These are phyloP conservation scores for Thomomys bottae DNA, from an alignment of 2,113 vertebrate species.

Conservation along the genomic window DNA sequence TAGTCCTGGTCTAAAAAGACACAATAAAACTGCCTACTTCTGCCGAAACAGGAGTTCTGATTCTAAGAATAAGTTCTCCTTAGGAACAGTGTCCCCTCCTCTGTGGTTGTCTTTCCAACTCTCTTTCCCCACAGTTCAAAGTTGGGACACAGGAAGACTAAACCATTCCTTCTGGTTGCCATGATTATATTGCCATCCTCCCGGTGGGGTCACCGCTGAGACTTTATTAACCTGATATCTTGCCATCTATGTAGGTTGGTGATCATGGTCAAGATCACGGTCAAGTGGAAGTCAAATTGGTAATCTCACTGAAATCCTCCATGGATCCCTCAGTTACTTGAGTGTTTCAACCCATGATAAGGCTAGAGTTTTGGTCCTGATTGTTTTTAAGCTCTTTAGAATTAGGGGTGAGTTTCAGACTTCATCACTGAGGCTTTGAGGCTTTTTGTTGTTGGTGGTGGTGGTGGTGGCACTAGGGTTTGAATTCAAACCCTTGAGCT, in stretches of 20 bases:
- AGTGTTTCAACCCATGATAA: neutral
- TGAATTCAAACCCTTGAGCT: no score
- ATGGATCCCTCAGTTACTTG: neutral
- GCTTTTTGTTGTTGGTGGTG: no score
- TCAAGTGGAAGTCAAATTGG: neutral
- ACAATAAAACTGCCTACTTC: neutral
- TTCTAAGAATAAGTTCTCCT: fast-evolving
- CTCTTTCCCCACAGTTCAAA: neutral
- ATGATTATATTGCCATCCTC: neutral
- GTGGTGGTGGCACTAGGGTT: no score
- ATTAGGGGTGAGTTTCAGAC: neutral
- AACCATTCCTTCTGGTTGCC: neutral
- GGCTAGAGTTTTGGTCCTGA: neutral
- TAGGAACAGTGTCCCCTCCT: neutral
- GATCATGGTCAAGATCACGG: neutral
- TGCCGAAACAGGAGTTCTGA: neutral
- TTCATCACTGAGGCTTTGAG: no score
- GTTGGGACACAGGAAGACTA: neutral
- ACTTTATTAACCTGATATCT: no score
- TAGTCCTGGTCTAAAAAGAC: neutral
- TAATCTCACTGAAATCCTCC: neutral
- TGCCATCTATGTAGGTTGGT: neutral
- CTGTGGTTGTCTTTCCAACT: neutral
- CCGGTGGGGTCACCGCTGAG: neutral
- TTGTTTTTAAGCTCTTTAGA: neutral